Conservation (phyloP, 2,113 vertebrate genomes). For the Hyaena hyaena region DNA sequence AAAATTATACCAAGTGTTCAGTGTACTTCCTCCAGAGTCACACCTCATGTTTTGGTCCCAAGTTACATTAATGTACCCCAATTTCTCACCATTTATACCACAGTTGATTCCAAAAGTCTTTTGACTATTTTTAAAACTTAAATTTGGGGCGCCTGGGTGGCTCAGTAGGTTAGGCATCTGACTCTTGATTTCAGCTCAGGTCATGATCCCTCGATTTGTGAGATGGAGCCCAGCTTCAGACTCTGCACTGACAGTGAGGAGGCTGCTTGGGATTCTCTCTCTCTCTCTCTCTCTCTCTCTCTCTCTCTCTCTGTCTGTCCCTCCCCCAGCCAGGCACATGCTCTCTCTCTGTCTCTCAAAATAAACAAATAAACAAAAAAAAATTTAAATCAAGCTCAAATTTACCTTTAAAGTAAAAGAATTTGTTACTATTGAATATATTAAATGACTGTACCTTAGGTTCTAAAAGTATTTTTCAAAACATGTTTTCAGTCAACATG, state of each 20-base stretch:
- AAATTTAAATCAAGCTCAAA: not conserved
- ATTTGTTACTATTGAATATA: not conserved
- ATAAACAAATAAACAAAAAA: no score
- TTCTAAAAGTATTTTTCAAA: not conserved
- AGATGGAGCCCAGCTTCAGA: no score
- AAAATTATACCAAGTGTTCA: not conserved
- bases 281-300: no score
- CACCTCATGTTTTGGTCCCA: not conserved
- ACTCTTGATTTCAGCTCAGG: no score
- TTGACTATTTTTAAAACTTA: slow-evolving; percentile 13
- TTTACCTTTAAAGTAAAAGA: not conserved
- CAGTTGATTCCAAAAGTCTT: slow-evolving; percentile 9
- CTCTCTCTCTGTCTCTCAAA: no score
- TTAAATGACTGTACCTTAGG: not conserved
- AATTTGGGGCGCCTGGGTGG: not conserved
- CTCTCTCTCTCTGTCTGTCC: no score
- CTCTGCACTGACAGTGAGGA: no score
- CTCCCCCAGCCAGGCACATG: no score
- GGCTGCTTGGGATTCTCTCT: no score
- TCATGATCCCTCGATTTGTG: no score
- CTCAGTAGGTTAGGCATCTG: no score
- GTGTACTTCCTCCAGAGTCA: not conserved
- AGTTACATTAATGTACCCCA: not conserved
- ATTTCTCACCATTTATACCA: not conserved
- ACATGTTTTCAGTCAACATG: not conserved